Evolutionary conservation across 2,797 vertebrate species (phyloP), one percentile per base, ranked within the genome.

Genomic region (Characodon lateralis): DNA sequence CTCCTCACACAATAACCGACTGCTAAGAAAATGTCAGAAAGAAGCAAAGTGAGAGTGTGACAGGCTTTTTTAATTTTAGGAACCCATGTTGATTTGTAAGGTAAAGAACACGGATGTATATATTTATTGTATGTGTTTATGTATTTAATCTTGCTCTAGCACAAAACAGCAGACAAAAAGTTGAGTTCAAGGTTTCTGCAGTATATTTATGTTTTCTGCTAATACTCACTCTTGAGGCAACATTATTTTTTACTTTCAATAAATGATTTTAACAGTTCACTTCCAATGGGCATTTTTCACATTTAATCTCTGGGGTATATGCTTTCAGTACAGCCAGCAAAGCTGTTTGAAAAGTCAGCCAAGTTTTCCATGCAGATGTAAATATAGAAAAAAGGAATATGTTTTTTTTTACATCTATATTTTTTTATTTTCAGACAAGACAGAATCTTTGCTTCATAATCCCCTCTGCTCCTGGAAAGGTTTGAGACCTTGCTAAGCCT

Each of bases 401-500:
- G 85, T 85, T 58, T 82, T 79, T 79, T 35, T 55, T 70, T 79
- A 81, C 88, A 85, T 82, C 80, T 76, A 41, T 46, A 71, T 48
- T 10, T 56, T 56, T 66, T 78, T 46, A 48, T 73, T 84, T 89
- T 78, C 72, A 86, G 77, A 87, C 75, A 83, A 88, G 79, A 85
- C 77, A 12, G 78, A 89, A 87, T 89, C 86, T 90, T 81, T 82
- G 80, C 87, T 81, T 84, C 74, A 75, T 94, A 93, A 93, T 93
- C 89, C 85, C 78, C 82, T 81, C 61, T 79, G 78, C 85, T 90
- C 77, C 82, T 81, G 89, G 86, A 91, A 91, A 93, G 88, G 89
- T 92, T 93, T 89, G 89, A 88, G 88, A 91, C 87, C 87, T 89
- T 77, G 72, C 88, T 91, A 89, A 91, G 85, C 89, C 87, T 89